phyloP scores from a whole-genome alignment of 2,888 invertebrate genomes.

The Itoplectis maculator region DNA sequence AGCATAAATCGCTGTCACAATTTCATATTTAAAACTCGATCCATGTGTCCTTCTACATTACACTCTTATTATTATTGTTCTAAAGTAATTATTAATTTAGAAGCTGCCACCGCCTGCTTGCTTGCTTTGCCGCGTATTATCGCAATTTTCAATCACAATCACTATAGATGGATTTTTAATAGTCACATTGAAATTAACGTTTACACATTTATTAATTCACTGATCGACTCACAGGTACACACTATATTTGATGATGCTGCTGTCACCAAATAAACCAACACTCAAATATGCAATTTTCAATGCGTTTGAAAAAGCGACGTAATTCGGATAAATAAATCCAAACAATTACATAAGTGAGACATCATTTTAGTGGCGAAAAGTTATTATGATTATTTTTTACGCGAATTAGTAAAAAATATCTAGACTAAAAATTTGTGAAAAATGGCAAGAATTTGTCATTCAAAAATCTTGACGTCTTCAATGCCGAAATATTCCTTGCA shows the following conservation, averaged over 20 bases:
- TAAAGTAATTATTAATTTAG: slow-evolving; percentile 71
- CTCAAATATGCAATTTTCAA: too few species aligned
- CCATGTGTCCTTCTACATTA: slow-evolving; percentile 58
- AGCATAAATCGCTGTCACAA: slow-evolving; percentile 36
- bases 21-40: slow-evolving; percentile 57
- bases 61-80: slow-evolving; percentile 40
- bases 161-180: slow-evolving; percentile 51
- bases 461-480: too few species aligned
- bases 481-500: too few species aligned
- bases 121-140: slow-evolving; percentile 78
- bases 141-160: slow-evolving; percentile 60
- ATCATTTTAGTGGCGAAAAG: too few species aligned
- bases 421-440: too few species aligned
- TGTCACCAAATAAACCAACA: too few species aligned
- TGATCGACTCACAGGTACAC: slow-evolving; percentile 12
- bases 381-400: too few species aligned
- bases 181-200: slow-evolving; percentile 46
- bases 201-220: slow-evolving; percentile 26
- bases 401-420: too few species aligned
- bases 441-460: too few species aligned
- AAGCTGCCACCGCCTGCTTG: slow-evolving; percentile 81
- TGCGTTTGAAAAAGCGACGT: too few species aligned
- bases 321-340: too few species aligned
- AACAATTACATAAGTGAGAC: too few species aligned
- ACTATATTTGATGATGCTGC: background rate